These are phyloP conservation scores for Vimba vimba DNA, from an alignment of 2,113 vertebrate species.

Conservation along the genomic window DNA sequence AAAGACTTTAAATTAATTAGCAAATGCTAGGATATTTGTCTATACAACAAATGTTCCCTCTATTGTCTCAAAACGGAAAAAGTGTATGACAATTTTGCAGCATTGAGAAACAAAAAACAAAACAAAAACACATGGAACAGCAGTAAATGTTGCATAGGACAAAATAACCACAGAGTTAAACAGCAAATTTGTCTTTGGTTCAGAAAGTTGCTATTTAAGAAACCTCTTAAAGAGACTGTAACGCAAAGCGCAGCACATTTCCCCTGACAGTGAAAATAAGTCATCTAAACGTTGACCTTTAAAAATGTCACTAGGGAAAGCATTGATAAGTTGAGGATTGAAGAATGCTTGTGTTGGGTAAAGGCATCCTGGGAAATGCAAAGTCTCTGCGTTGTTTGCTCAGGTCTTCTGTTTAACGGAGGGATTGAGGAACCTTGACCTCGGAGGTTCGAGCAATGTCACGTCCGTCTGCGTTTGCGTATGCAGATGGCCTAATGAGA, in stretches of 20 bases:
- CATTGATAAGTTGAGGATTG: constrained; percentile 36
- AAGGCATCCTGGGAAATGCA: constrained; percentile 33
- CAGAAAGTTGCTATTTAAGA: background rate
- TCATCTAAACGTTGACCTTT: constrained; percentile 73
- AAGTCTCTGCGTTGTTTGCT: constrained; percentile 49
- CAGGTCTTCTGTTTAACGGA: constrained; percentile 11
- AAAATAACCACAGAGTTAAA: background rate
- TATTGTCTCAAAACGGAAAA: background rate
- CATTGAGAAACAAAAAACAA: background rate
- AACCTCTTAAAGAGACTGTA: constrained; percentile 61
- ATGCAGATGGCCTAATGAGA: constrained; percentile 57
- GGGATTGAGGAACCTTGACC: constrained; percentile 69
- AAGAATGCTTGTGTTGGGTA: constrained; percentile 12
- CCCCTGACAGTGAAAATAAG: constrained; percentile 72
- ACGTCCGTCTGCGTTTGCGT: constrained; percentile 46
- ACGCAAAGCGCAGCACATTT: constrained; percentile 68
- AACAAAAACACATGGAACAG: background rate
- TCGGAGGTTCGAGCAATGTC: constrained; percentile 42
- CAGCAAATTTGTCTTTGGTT: background rate
- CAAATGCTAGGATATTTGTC: background rate
- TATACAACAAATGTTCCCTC: background rate
- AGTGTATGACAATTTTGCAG: background rate
- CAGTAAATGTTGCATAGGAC: background rate
- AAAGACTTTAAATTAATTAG: background rate
- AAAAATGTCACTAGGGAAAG: constrained; percentile 34